phyloP scores from a whole-genome alignment of 2,113 vertebrate species.

The Nibea coibor region DNA sequence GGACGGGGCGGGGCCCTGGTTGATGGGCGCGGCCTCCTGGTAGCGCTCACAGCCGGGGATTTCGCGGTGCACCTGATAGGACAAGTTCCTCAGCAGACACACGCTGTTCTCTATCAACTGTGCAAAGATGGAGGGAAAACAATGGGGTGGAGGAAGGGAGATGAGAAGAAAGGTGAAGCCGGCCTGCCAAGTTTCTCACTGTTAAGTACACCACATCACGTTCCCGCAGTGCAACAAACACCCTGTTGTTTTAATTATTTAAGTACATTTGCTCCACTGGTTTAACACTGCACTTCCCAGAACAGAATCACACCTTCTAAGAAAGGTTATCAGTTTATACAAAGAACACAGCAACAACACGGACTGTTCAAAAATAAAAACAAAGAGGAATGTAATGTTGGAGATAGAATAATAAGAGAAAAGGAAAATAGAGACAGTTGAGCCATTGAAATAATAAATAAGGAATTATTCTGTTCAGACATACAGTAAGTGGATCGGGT shows the following conservation, averaged over 20 bases:
- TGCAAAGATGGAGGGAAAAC: neutral
- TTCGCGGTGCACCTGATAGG: conserved; percentile 95
- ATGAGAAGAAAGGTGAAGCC: no score
- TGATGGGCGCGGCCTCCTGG: conserved; percentile 84
- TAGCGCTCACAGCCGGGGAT: conserved; percentile 92
- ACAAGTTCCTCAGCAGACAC: conserved; percentile 96
- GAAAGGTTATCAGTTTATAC: no score
- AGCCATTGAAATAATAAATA: no score
- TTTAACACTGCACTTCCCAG: neutral
- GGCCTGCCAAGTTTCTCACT: neutral
- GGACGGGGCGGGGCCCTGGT: conserved; percentile 78
- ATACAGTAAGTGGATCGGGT: no score
- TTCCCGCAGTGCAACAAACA: neutral
- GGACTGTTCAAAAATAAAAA: no score
- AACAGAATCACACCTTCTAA: no score
- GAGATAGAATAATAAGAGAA: no score
- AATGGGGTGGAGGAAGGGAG: no score
- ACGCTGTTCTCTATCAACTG: conserved; percentile 97
- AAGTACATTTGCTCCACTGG: neutral
- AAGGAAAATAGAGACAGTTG: no score
- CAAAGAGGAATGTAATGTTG: no score
- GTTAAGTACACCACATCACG: neutral
- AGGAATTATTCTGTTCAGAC: no score
- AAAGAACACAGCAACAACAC: no score
- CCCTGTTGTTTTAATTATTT: neutral